Conservation (phyloP, 2,888 invertebrate species). For the Kuschelorhynchus macadamiae region DNA sequence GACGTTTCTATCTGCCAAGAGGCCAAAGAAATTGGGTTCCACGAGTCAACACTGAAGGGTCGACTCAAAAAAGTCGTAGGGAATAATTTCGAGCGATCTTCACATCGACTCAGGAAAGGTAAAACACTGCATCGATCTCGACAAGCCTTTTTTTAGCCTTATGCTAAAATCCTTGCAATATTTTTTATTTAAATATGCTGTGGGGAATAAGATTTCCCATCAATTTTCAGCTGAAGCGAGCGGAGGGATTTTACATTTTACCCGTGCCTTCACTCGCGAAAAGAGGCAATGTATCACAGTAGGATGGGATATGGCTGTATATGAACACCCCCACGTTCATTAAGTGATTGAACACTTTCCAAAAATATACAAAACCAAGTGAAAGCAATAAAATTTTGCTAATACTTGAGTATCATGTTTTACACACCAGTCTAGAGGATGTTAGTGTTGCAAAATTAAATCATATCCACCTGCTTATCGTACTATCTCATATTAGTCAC, state of each 20-base stretch:
- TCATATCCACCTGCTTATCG: constrained; percentile 61
- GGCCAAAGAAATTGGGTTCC: no score
- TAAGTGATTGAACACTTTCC: no score
- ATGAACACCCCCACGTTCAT: no score
- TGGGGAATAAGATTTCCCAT: constrained; percentile 19
- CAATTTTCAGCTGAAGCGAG: constrained; percentile 15
- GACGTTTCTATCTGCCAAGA: constrained; percentile 27
- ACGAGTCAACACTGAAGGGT: constrained; percentile 21
- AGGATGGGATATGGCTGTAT: no score
- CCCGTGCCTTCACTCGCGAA: constrained; percentile 5
- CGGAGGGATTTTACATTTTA: constrained; percentile 24
- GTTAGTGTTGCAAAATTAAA: constrained; percentile 51
- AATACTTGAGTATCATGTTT: no score
- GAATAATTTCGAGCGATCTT: constrained; percentile 14
- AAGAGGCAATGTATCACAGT: neutral
- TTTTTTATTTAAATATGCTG: constrained; percentile 26
- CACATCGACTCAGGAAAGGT: constrained; percentile 18
- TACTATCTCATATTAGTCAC: constrained; percentile 64
- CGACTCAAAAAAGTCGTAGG: constrained; percentile 27
- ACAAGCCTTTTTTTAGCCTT: constrained; percentile 12
- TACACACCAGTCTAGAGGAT: neutral
- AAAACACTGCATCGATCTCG: constrained; percentile 17
- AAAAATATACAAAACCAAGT: no score
- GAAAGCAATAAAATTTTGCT: no score
- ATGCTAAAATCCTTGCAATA: constrained; percentile 17